phyloP scores from a whole-genome alignment of 2,888 invertebrate species.

The Scaptomyza polygonia region DNA sequence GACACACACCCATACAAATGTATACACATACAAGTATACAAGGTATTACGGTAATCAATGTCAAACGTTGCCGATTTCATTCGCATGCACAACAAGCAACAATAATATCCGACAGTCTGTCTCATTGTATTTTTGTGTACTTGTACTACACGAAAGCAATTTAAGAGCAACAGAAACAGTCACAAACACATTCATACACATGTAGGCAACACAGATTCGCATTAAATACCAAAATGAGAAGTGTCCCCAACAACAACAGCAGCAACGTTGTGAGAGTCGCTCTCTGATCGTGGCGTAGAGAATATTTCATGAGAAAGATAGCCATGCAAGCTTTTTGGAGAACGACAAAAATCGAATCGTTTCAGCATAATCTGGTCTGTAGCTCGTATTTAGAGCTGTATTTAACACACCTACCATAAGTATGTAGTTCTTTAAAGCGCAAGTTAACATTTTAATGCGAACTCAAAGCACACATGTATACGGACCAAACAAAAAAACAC shows the following conservation, averaged over 20 bases:
- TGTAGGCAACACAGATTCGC: slow-evolving; percentile 43
- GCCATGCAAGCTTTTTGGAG: slow-evolving; percentile 8
- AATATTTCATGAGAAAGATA: slow-evolving; percentile 23
- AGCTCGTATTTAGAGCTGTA: background rate
- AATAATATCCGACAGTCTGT: slow-evolving; percentile 56
- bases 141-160: slow-evolving; percentile 51
- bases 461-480: slow-evolving; percentile 27
- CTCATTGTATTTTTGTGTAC: slow-evolving; percentile 49
- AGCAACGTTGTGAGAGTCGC: slow-evolving; percentile 22
- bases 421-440: slow-evolving; percentile 16
- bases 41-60: slow-evolving; percentile 81
- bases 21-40: slow-evolving; percentile 27
- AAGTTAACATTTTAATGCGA: slow-evolving; percentile 59
- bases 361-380: background rate
- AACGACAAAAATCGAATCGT: slow-evolving; percentile 2
- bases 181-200: slow-evolving; percentile 35
- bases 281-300: slow-evolving; percentile 33
- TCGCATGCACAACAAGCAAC: slow-evolving; percentile 62
- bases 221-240: slow-evolving; percentile 67
- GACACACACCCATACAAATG: slow-evolving; percentile 21
- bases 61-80: slow-evolving; percentile 77
- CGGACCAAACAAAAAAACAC: slow-evolving; percentile 45
- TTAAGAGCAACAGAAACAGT: slow-evolving; percentile 53
- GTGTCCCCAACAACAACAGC: slow-evolving; percentile 37
- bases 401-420: background rate